phyloP scores from a whole-genome alignment of 1,140 invertebrate genomes.

The Cydia strobilella region DNA sequence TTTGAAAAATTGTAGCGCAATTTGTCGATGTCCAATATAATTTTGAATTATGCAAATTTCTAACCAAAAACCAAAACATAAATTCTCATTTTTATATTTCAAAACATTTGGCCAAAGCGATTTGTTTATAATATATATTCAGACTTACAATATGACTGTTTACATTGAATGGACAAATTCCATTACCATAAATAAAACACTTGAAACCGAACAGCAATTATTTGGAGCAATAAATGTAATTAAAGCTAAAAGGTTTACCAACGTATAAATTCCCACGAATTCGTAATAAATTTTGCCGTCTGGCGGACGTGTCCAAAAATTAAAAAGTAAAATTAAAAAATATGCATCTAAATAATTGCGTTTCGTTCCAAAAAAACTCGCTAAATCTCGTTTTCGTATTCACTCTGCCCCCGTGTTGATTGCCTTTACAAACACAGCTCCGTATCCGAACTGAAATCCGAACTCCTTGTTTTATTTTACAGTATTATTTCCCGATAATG shows the following conservation, averaged over 20 bases:
- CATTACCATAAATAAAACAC: neutral
- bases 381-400: constrained; percentile 27
- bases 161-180: neutral
- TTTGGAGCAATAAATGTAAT: neutral
- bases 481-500: neutral
- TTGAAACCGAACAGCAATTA: neutral
- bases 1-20: no score
- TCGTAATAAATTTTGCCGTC: constrained; percentile 9
- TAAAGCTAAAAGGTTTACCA: constrained; percentile 14
- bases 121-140: no score
- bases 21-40: no score
- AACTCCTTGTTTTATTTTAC: neutral
- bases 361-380: neutral
- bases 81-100: no score
- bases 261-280: neutral
- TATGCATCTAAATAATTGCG: constrained; percentile 21
- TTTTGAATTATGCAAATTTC: no score
- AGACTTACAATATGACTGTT: no score
- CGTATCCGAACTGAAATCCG: constrained; percentile 9
- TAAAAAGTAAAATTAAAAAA: constrained; percentile 2
- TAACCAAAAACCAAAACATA: no score
- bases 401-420: constrained; percentile 16
- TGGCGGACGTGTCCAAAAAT: neutral
- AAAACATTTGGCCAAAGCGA: no score
- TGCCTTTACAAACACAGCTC: constrained; percentile 16